Conservation (phyloP, 2,888 invertebrate genomes). For the Pteria penguin region DNA sequence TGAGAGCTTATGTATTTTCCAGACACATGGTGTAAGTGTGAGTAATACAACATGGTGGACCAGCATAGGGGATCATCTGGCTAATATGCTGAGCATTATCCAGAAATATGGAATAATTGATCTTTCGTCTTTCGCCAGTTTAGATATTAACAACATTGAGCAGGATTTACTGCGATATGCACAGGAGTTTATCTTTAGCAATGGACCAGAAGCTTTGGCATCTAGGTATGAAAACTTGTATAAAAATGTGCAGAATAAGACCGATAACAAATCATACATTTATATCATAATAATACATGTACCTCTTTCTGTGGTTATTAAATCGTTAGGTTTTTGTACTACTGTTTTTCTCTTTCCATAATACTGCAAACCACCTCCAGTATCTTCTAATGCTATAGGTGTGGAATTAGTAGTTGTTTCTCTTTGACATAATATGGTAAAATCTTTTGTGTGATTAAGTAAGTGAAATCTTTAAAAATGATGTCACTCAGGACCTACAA, state of each 20-base stretch:
- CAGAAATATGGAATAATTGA: slow-evolving; percentile 8
- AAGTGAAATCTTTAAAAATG: too few species aligned
- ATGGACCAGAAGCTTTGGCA: slow-evolving; percentile 60
- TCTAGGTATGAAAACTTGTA: slow-evolving; percentile 47
- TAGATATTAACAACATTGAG: slow-evolving; percentile 42
- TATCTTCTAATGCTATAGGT: background rate
- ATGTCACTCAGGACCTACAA: too few species aligned
- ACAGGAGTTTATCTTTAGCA: slow-evolving; percentile 58
- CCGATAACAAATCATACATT: background rate
- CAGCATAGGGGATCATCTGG: slow-evolving; percentile 21
- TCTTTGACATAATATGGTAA: too few species aligned
- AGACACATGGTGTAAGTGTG: background rate
- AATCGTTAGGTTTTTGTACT: too few species aligned
- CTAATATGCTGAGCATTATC: slow-evolving; percentile 25
- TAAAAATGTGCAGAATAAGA: background rate
- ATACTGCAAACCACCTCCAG: too few species aligned
- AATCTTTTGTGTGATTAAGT: too few species aligned
- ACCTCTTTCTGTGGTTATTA: too few species aligned
- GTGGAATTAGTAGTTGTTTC: background rate
- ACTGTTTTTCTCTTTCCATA: too few species aligned
- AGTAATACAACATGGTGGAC: slow-evolving; percentile 32
- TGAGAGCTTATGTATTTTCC: too few species aligned
- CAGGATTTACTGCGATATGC: slow-evolving; percentile 48
- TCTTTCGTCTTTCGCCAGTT: slow-evolving; percentile 19
- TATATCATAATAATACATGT: background rate